Evolutionary conservation across 2,113 vertebrate species (phyloP), one percentile per base, ranked within the genome.

Genomic region (Embiotoca jacksoni): DNA sequence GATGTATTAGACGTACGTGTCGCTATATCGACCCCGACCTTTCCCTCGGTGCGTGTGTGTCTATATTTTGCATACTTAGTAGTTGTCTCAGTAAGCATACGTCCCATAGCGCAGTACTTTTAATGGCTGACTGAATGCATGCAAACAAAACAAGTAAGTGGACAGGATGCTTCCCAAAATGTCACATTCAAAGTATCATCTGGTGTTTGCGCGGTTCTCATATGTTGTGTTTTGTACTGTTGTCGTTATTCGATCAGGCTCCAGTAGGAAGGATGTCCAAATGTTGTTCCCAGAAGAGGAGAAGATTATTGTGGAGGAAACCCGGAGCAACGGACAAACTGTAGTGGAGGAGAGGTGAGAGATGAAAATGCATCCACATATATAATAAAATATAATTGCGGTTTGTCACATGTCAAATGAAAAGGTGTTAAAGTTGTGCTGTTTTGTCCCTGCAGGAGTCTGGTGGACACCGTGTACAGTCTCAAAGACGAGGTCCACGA

Each of bases 251-350:
- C 7, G 4, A 69, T 63, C 91, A 99, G 98, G 96, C 60, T 97
- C 95, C 90, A 97, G 96, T 85, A 96, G 96, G 81, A 98, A 97
- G 92, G 97, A 99, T 35, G 96, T 97, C 11, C 98, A 98, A 91
- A 96, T 99, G 89, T 86, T 99, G 88, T 97, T 99, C 89, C 98
- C 98, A 15, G 98, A 99, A 81, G 97, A 99, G 85, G 98, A 99
- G 92, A 99, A 98, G 90, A 99, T 99, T 49, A 99, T 99, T 81
- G 96, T 99, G 69, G 98, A 99, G 93, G 98, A 98, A 91, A 97
- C 95, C 54, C 97, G 94, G 94, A 99, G 98, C 93, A 99, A 99
- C 5, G 97, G 98, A 54, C 98, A 99, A 91, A 99, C 97, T 16
- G 97, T 99, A 81, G 96, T 97, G 87, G 98, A 99, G 88, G 98